Base-by-base conservation (phyloP, 2,797 vertebrate species). In the Ptychadena robeensis region DNA sequence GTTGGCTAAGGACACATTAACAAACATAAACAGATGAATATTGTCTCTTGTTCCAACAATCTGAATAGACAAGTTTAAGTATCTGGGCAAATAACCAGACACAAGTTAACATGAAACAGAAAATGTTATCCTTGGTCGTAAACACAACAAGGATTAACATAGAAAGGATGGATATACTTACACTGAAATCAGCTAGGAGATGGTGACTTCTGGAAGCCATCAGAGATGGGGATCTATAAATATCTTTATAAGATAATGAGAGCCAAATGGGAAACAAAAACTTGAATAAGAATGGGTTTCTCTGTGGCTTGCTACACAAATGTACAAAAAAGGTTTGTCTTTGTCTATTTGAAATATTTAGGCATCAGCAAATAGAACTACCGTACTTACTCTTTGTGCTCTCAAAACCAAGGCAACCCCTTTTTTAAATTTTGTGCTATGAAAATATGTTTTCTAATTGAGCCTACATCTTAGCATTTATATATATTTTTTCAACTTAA, bases 81-180 rank as follows among this genome's bases (percentile, higher is more conserved):
- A 35, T 67, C 14, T 67, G 32, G 65, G 65, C 65, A 9, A 22
- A 67, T 67, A 18, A 34, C 65, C 65, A 67, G 31, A 35, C 65
- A 22, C 22, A 35, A 35, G 65, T 35, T 67, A 35, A 35, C 65
- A 67, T 67, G 65, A 67, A 67, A 67, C 65, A 67, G 65, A 67
- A 67, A 67, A 34, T 35, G 35, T 67, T 67, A 67, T n/a, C 35
- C 31, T 34, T 67, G 31, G 65, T 67, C 31, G n/a, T 67, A 67
- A 35, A 67, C 65, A 67, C 30, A 66, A 66, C 65, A 35, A 67
- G 32, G 22, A 67, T 22, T 67, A 67, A 67, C 27, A 12, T 67
- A 35, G 31, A 67, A 18, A 67, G 9, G 18, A 32, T 67, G 65
- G 31, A 67, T 67, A 67, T 18, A 32, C n/a, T 67, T 67, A 35